A percentile compares a stretch with the other conserved stretches of the same genome.
phyloP scores from a whole-genome alignment of 2,113 vertebrate species.

The Pomatorhinus ruficollis region DNA sequence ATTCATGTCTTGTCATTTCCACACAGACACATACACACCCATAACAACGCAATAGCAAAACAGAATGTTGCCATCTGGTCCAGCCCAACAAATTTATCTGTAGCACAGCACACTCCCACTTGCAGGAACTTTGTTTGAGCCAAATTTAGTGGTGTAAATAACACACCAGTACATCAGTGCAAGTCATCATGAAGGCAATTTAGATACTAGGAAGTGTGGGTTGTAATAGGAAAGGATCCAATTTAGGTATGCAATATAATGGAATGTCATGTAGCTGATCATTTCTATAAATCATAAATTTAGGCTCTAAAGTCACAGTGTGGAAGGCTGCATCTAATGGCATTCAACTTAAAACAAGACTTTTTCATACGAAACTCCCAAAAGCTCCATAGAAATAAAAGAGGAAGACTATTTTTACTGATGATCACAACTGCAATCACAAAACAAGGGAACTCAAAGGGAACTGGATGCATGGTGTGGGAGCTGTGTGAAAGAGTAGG shows the following conservation, averaged over 20 bases:
- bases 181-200: constrained; percentile 8
- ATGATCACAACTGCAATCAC: background rate
- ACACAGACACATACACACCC: background rate
- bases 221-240: background rate
- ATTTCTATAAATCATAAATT: background rate
- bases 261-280: background rate
- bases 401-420: background rate
- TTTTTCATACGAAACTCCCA: background rate
- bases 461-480: background rate
- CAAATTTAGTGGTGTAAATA: constrained; percentile 6
- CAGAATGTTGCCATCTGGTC: constrained; percentile 9
- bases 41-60: background rate
- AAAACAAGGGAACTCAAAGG: background rate
- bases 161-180: background rate
- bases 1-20: background rate
- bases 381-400: background rate
- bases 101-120: background rate
- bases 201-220: background rate
- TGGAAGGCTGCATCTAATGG: background rate
- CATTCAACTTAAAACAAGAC: background rate
- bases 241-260: background rate
- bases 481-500: background rate
- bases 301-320: background rate
- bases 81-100: background rate
- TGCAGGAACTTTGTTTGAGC: background rate